Conservation (phyloP, 1,140 invertebrate species). For the Uloborus diversus region DNA sequence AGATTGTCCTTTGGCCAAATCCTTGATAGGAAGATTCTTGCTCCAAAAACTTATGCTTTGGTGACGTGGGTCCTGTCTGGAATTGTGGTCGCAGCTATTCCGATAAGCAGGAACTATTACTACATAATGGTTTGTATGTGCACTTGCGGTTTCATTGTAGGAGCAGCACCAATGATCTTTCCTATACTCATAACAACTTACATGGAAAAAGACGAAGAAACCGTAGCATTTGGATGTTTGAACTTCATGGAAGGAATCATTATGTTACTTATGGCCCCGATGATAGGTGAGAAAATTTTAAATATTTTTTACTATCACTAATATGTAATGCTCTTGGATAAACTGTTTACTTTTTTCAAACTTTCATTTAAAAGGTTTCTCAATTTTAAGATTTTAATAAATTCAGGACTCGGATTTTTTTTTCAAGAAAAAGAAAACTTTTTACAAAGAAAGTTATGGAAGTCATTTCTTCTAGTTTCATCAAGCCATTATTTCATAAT, state of each 20-base stretch:
- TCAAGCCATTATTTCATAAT: too few relatives aligned
- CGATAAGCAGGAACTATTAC: background rate
- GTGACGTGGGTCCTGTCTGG: background rate
- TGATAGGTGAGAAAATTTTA: background rate
- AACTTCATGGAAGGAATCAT: background rate
- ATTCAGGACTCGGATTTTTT: too few relatives aligned
- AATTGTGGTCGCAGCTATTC: background rate
- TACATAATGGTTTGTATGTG: background rate
- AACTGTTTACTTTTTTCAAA: too few relatives aligned
- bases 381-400: too few relatives aligned
- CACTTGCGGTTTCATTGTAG: background rate
- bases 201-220: background rate
- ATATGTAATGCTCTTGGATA: too few relatives aligned
- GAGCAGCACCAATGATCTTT: background rate
- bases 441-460: too few relatives aligned
- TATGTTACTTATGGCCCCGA: background rate
- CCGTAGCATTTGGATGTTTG: background rate
- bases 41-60: background rate
- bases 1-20: slow-evolving; percentile 15
- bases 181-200: background rate
- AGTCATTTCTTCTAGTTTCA: too few relatives aligned
- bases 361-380: too few relatives aligned
- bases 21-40: background rate
- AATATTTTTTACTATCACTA: too few relatives aligned
- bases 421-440: too few relatives aligned